A percentile compares a stretch with the other conserved stretches of the same genome.
phyloP scores from a whole-genome alignment of 2,113 vertebrate species.

The Trachemys scripta region DNA sequence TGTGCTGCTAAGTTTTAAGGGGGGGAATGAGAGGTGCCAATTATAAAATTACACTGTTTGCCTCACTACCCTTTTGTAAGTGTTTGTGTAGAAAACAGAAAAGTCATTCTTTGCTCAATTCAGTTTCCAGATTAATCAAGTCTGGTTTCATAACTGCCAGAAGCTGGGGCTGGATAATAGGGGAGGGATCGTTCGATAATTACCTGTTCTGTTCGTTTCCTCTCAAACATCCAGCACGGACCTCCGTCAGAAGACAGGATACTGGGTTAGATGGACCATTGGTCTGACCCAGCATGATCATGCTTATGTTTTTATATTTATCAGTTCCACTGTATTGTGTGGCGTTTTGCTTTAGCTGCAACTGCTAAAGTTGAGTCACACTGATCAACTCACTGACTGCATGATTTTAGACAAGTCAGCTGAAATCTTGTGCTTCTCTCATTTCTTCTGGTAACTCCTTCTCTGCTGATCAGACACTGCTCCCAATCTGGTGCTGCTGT shows the following conservation, averaged over 20 bases:
- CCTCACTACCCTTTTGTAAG: too few relatives aligned
- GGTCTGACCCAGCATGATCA: not conserved
- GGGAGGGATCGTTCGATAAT: not conserved
- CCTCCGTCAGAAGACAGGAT: too few relatives aligned
- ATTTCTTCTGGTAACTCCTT: not conserved
- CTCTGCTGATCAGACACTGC: rapidly evolving
- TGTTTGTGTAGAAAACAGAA: not conserved
- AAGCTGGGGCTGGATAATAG: not conserved
- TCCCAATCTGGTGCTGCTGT: not conserved
- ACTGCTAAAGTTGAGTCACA: slow-evolving; percentile 24
- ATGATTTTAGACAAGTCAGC: not conserved
- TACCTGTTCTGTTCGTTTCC: too few relatives aligned
- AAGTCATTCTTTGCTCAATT: not conserved
- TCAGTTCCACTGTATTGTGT: not conserved
- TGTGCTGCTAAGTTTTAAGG: too few relatives aligned
- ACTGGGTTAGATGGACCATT: not conserved
- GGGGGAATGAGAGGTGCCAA: too few relatives aligned
- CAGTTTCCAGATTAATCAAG: slow-evolving; percentile 31
- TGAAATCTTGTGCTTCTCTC: rapidly evolving
- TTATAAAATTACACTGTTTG: too few relatives aligned
- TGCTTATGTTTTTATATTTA: not conserved
- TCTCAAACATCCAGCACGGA: too few relatives aligned
- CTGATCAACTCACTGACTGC: not conserved
- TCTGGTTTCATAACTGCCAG: slow-evolving; percentile 30
- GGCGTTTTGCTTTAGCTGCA: not conserved